A percentile compares a stretch with the other conserved stretches of the same genome.
Evolutionary conservation across 35 echinoderm and acorn worm species (phyloP).

Genomic region (Strongylocentrotus purpuratus): DNA sequence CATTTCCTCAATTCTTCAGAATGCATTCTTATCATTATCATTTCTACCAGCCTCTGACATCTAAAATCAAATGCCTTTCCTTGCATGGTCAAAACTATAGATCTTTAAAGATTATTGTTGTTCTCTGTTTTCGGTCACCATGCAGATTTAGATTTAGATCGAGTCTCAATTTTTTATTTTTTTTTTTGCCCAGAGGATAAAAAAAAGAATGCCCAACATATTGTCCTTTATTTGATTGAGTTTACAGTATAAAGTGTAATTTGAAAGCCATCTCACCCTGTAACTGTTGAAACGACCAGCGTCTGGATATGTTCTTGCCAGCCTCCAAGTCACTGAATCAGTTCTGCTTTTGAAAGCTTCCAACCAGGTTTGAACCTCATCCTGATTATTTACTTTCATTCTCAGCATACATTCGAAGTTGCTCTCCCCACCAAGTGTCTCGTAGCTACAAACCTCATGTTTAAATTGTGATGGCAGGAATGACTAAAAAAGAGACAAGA

Average conservation of each 20-base stretch:
- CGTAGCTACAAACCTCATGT: not conserved
- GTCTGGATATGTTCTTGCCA: slow-evolving; percentile 3
- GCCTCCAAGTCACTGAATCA: slow-evolving; percentile 24
- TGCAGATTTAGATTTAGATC: too few species aligned
- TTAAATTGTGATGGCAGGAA: not conserved
- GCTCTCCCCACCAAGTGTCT: not conserved
- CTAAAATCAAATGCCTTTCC: too few species aligned
- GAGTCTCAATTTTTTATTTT: too few species aligned
- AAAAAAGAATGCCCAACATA: not conserved
- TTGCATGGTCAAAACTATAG: too few species aligned
- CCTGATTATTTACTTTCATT: not conserved
- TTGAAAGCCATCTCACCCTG: not conserved
- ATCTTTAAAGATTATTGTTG: too few species aligned
- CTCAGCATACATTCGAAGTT: slow-evolving; percentile 22
- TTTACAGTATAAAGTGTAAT: not conserved
- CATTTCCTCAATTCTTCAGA: too few species aligned
- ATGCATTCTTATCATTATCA: too few species aligned
- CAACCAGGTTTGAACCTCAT: slow-evolving; percentile 38
- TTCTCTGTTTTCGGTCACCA: too few species aligned
- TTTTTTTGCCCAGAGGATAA: not conserved
- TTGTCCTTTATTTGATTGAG: too few species aligned
- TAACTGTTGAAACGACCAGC: not conserved
- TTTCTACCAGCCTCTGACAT: too few species aligned
- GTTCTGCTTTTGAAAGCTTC: slow-evolving; percentile 15
- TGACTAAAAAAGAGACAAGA: not conserved